These are phyloP conservation scores for Belonocnema kinseyi DNA, from an alignment of 1,140 invertebrate genomes.

Conservation along the genomic window DNA sequence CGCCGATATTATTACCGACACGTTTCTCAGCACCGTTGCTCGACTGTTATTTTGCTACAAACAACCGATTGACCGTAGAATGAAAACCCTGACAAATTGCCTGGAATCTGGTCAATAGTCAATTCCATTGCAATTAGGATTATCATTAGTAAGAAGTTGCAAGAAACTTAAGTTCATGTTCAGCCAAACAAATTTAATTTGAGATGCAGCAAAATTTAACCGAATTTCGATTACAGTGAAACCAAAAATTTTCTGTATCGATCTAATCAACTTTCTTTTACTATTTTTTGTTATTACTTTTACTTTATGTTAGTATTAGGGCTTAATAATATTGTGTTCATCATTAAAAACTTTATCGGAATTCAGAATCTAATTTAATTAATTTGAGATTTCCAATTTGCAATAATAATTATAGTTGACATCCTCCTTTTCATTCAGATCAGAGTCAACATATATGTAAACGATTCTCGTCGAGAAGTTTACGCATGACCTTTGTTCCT, in stretches of 20 bases:
- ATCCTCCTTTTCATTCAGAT: not conserved
- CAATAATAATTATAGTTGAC: not conserved
- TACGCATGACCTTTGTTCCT: conserved; percentile 17
- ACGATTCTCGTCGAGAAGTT: not conserved
- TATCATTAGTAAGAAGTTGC: not conserved
- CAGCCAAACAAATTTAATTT: no score
- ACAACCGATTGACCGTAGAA: not conserved
- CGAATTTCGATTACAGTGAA: no score
- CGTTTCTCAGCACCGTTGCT: conserved; percentile 4
- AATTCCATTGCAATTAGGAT: not conserved
- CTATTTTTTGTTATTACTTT: no score
- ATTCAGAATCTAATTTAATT: not conserved
- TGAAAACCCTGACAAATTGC: conserved; percentile 6
- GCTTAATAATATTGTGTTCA: no score
- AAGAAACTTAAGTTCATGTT: not conserved
- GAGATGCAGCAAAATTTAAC: no score
- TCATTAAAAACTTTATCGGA: no score
- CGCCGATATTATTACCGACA: conserved; percentile 1
- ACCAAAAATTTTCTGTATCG: no score
- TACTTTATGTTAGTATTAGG: no score
- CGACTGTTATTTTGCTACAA: not conserved
- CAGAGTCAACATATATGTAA: not conserved
- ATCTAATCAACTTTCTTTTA: no score
- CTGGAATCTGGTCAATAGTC: not conserved
- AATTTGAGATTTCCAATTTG: not conserved